These are phyloP conservation scores for Phylloscopus trochilus DNA, from an alignment of 2,113 vertebrate genomes.

Conservation along the genomic window DNA sequence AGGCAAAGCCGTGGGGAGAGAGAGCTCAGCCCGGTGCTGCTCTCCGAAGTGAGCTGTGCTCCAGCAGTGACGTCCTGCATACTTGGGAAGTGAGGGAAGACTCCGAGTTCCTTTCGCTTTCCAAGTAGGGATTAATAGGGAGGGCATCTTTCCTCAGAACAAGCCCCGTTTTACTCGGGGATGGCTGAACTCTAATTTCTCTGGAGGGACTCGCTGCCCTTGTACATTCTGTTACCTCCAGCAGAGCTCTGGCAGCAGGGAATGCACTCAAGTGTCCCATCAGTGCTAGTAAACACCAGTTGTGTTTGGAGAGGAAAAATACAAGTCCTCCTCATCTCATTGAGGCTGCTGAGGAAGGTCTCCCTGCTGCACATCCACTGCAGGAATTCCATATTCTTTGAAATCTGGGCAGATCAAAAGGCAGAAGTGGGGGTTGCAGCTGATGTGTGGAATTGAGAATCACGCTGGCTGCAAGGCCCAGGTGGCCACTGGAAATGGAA, in stretches of 20 bases:
- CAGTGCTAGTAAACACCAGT: neutral
- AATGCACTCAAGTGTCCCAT: fast-evolving
- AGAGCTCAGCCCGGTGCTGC: neutral
- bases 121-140: neutral
- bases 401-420: neutral
- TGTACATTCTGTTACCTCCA: fast-evolving
- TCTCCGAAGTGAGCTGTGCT: neutral
- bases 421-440: neutral
- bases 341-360: neutral
- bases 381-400: neutral
- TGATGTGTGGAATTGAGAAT: neutral
- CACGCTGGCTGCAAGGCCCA: neutral
- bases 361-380: neutral
- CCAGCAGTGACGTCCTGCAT: neutral
- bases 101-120: neutral
- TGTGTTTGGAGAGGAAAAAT: neutral
- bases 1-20: neutral
- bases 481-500: neutral
- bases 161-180: neutral
- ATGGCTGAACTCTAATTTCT: neutral
- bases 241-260: neutral
- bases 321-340: fast-evolving
- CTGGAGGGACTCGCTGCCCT: neutral
- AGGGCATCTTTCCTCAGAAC: neutral
- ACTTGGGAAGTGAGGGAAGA: neutral